Conservation (phyloP, 2,797 vertebrate species). For the Cyprinodon diabolis region DNA sequence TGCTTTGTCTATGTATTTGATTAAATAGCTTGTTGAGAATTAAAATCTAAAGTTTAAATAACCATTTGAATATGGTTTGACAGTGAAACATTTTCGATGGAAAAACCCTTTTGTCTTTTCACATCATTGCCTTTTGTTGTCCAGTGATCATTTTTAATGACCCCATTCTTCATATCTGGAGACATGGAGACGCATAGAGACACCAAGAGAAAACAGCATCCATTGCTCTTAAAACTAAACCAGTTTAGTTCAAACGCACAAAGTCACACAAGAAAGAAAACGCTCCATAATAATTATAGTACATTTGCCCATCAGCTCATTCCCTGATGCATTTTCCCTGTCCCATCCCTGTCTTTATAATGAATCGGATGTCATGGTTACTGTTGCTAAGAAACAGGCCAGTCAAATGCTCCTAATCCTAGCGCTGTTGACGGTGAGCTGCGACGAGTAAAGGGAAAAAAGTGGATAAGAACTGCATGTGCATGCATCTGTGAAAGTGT, state of each 20-base stretch:
- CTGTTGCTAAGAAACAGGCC: constrained; percentile 84
- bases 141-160: constrained; percentile 1
- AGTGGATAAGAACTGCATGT: constrained; percentile 18
- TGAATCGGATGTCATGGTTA: constrained; percentile 78
- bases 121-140: constrained; percentile 5
- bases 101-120: not conserved
- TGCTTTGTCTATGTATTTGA: too few species aligned
- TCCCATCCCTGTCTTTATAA: constrained; percentile 83
- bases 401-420: constrained; percentile 86
- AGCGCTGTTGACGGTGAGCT: constrained; percentile 83
- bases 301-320: constrained; percentile 72
- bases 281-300: constrained; percentile 70
- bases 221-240: not conserved
- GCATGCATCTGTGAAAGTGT: constrained; percentile 14
- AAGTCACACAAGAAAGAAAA: constrained; percentile 54
- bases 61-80: too few species aligned
- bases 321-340: constrained; percentile 77
- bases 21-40: too few species aligned
- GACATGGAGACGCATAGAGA: not conserved
- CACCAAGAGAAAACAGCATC: constrained; percentile 16
- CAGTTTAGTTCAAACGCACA: constrained; percentile 36
- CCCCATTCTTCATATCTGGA: constrained; percentile 14
- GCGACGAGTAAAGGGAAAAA: constrained; percentile 66
- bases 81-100: not conserved
- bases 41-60: too few species aligned